phyloP scores from a whole-genome alignment of 1,140 invertebrate genomes.

The Magallana angulata region DNA sequence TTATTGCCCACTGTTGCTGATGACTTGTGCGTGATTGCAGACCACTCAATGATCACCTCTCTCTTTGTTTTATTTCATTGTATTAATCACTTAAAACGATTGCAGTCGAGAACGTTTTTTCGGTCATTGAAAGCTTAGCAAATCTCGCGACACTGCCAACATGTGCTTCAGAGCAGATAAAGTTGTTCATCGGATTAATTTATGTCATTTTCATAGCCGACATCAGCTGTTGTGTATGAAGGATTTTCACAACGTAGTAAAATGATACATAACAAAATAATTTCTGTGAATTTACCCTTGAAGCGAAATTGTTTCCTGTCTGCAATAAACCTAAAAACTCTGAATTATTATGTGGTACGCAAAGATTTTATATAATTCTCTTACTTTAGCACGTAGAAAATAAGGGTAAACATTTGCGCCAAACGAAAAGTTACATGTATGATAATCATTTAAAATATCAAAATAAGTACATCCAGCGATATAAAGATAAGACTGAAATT shows the following conservation, averaged over 20 bases:
- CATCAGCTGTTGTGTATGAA: background rate
- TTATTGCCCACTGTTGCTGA: background rate
- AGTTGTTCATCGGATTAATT: slow-evolving; percentile 32
- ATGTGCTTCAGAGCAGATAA: slow-evolving; percentile 20
- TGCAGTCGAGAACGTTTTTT: background rate
- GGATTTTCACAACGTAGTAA: background rate
- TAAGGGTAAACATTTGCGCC: too few relatives aligned
- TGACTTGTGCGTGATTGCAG: background rate
- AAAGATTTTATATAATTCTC: too few relatives aligned
- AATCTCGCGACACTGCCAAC: slow-evolving; percentile 1
- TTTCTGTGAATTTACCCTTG: background rate
- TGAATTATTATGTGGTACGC: too few relatives aligned
- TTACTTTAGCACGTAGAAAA: too few relatives aligned
- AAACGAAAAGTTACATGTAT: too few relatives aligned
- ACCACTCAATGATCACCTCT: background rate
- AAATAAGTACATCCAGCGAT: too few relatives aligned
- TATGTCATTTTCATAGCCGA: slow-evolving; percentile 18
- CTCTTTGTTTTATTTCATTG: slow-evolving; percentile 13
- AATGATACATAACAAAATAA: slow-evolving; percentile 7
- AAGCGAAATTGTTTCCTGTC: background rate
- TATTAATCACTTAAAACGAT: slow-evolving; percentile 23
- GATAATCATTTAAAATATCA: too few relatives aligned
- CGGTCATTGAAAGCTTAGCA: background rate
- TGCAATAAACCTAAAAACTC: background rate
- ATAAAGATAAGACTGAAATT: too few relatives aligned